Conservation (phyloP, 2,113 vertebrate species). For the Erythrocercus mccallii region DNA sequence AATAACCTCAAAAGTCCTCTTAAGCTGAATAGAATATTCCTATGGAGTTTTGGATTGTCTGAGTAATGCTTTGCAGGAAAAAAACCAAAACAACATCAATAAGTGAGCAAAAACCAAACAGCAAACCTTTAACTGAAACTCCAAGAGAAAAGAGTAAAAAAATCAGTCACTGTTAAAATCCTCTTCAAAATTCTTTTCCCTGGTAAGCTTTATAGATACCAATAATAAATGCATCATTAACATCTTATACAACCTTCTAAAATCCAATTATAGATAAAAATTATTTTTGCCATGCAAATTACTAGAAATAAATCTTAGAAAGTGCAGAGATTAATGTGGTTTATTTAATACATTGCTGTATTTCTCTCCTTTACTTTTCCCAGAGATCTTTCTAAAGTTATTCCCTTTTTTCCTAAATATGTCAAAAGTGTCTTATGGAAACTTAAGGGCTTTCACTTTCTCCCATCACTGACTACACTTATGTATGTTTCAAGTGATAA, state of each 20-base stretch:
- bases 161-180: background rate
- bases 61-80: background rate
- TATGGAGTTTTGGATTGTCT: background rate
- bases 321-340: background rate
- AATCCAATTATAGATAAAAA: background rate
- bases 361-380: background rate
- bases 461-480: too few relatives aligned
- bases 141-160: background rate
- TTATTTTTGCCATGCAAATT: background rate
- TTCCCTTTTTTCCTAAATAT: background rate
- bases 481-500: background rate
- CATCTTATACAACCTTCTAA: background rate
- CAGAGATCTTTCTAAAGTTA: background rate
- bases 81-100: background rate
- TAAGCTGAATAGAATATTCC: background rate
- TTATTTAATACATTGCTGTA: background rate
- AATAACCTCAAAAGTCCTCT: background rate
- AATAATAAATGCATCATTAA: background rate
- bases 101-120: background rate
- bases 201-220: background rate
- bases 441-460: background rate
- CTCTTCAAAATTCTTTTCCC: background rate
- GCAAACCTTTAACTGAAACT: background rate
- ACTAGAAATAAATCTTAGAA: background rate
- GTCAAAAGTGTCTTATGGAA: background rate